Conservation (phyloP, 2,888 invertebrate genomes). For the Odontocerum albicorne region DNA sequence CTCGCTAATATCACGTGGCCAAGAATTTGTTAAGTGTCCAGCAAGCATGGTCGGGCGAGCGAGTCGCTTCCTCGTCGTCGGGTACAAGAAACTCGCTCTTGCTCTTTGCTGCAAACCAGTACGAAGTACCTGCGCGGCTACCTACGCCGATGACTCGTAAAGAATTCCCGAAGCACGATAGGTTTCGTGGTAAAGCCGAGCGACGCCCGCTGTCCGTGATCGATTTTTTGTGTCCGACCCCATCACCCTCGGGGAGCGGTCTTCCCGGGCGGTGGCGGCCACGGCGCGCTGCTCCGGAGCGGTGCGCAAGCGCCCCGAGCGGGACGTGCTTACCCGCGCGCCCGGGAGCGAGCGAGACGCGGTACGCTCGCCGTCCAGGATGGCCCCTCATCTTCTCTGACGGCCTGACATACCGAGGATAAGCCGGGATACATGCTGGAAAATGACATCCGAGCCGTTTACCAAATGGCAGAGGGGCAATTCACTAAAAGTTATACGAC, state of each 20-base stretch:
- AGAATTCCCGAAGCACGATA: too few species aligned
- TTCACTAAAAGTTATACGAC: neutral
- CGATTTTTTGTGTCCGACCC: slow-evolving; percentile 11
- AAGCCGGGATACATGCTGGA: too few species aligned
- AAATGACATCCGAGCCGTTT: neutral
- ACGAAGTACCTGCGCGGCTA: too few species aligned
- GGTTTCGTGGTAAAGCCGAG: neutral
- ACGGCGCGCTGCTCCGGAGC: neutral
- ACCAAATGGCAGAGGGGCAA: neutral
- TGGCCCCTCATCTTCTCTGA: slow-evolving; percentile 26
- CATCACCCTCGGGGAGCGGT: slow-evolving; percentile 12
- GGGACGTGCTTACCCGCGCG: neutral
- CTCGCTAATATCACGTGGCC: too few species aligned
- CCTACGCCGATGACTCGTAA: too few species aligned
- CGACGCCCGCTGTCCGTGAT: slow-evolving; percentile 6
- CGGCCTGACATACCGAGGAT: slow-evolving; percentile 8
- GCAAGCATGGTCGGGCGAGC: too few species aligned
- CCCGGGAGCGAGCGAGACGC: slow-evolving; percentile 20
- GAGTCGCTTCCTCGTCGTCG: too few species aligned
- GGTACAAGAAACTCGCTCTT: too few species aligned
- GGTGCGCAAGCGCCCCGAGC: slow-evolving; percentile 2
- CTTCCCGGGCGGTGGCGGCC: neutral
- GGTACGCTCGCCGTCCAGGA: too few species aligned
- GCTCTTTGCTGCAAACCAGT: too few species aligned
- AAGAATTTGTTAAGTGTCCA: too few species aligned